Evolutionary conservation across 1,140 invertebrate species (phyloP).

Genomic region (Panagrolaimus sp.): DNA sequence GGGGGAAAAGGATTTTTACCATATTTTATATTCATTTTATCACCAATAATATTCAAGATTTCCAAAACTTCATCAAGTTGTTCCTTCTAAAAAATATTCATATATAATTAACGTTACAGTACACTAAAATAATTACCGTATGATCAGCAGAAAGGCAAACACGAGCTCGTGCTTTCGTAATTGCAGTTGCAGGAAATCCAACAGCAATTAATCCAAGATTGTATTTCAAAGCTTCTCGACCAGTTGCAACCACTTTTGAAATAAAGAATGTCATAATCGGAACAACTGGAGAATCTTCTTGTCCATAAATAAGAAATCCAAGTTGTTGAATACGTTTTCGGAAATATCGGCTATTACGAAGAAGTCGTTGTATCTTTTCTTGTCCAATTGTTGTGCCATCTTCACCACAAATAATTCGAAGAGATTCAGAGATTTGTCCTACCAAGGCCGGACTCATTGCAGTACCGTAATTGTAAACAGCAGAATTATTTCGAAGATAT

Average conservation of each 20-base stretch:
- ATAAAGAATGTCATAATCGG: constrained; percentile 80
- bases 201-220: constrained; percentile 88
- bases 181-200: constrained; percentile 89
- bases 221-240: constrained; percentile 72
- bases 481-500: constrained; percentile 59
- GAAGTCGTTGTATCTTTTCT: constrained; percentile 30
- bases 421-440: constrained; percentile 55
- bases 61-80: constrained; percentile 19
- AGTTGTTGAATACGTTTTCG: constrained; percentile 61
- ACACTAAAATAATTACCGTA: too few species aligned
- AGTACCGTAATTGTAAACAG: constrained; percentile 61
- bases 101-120: too few species aligned
- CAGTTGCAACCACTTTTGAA: constrained; percentile 64
- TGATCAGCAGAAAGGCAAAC: constrained; percentile 89
- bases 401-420: constrained; percentile 61
- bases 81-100: background rate
- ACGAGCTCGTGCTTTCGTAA: constrained; percentile 81
- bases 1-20: constrained; percentile 5
- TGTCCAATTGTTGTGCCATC: constrained; percentile 61
- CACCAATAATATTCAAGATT: background rate
- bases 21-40: constrained; percentile 12
- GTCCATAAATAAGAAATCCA: constrained; percentile 87
- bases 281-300: constrained; percentile 89
- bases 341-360: constrained; percentile 44
- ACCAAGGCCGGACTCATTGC: constrained; percentile 61